A percentile compares a stretch with the other conserved stretches of the same genome.
These are phyloP conservation scores for Conopomorpha cramerella DNA, from an alignment of 1,140 invertebrate species.

Conservation along the genomic window DNA sequence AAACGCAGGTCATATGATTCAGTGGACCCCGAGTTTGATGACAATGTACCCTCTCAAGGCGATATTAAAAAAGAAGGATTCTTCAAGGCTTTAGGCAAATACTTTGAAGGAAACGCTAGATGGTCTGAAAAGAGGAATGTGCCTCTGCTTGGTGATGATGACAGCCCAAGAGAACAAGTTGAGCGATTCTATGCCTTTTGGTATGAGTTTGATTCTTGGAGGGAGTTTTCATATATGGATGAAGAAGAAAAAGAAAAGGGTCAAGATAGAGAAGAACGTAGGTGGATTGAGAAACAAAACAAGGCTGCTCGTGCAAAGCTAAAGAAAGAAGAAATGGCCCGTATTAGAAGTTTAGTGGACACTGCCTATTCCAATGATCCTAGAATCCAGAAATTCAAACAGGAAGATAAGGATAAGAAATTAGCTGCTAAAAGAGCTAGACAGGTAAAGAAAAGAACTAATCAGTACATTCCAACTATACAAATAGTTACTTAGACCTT, in stretches of 20 bases:
- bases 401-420: slow-evolving; percentile 92
- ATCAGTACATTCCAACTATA: too few relatives aligned
- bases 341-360: slow-evolving; percentile 89
- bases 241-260: slow-evolving; percentile 99
- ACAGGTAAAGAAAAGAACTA: slow-evolving; percentile 62
- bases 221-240: slow-evolving; percentile 98
- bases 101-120: slow-evolving; percentile 84
- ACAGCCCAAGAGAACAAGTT: slow-evolving; percentile 73
- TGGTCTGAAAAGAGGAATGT: slow-evolving; percentile 92
- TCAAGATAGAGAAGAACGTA: slow-evolving; percentile 91
- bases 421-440: slow-evolving; percentile 86
- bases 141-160: slow-evolving; percentile 80
- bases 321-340: slow-evolving; percentile 95
- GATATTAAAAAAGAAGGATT: slow-evolving; percentile 81
- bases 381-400: slow-evolving; percentile 87
- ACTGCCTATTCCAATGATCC: slow-evolving; percentile 94
- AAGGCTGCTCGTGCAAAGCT: slow-evolving; percentile 86
- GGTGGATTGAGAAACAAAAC: slow-evolving; percentile 98
- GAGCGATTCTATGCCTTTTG: slow-evolving; percentile 90
- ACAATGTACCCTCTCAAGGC: slow-evolving; percentile 77
- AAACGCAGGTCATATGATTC: slow-evolving; percentile 93
- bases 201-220: slow-evolving; percentile 98
- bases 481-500: not conserved
- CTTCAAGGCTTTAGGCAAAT: slow-evolving; percentile 77
- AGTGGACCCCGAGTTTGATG: slow-evolving; percentile 93